phyloP scores from a whole-genome alignment of 2,113 vertebrate species.

The Telmatochromis bifrenatus region DNA sequence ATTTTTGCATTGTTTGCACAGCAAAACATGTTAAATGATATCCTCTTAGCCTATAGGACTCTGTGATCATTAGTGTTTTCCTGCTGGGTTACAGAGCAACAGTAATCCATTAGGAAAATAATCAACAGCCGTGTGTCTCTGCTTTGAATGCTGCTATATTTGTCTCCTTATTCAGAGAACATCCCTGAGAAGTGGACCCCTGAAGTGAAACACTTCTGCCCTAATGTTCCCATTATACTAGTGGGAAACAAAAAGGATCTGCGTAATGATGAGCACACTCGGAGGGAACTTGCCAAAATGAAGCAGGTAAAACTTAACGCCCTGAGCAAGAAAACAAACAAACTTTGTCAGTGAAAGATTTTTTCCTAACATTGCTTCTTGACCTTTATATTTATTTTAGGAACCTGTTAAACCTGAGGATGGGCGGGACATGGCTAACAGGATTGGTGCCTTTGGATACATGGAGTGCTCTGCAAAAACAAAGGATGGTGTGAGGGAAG shows the following conservation, averaged over 20 bases:
- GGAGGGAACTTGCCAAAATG: slow-evolving; percentile 96
- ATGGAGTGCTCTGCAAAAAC: slow-evolving; percentile 85
- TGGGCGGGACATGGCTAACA: slow-evolving; percentile 80
- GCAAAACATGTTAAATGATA: background rate
- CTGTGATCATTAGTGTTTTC: background rate
- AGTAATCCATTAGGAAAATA: background rate
- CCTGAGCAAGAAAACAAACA: no score
- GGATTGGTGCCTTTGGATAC: slow-evolving; percentile 82
- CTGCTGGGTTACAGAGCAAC: background rate
- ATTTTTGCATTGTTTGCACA: background rate
- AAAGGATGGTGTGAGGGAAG: slow-evolving; percentile 83
- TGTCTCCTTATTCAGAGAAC: slow-evolving; percentile 78
- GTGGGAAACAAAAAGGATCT: slow-evolving; percentile 99
- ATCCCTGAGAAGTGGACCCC: slow-evolving; percentile 99
- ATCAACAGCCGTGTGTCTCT: background rate
- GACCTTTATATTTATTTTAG: slow-evolving; percentile 24
- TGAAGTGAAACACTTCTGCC: slow-evolving; percentile 98
- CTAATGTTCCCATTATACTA: slow-evolving; percentile 96
- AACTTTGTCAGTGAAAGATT: background rate
- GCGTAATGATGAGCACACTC: slow-evolving; percentile 96
- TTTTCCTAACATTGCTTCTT: background rate
- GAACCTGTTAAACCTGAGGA: slow-evolving; percentile 83
- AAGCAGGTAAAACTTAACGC: slow-evolving; percentile 79
- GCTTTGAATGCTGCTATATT: background rate
- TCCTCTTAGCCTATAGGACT: background rate